phyloP scores from a whole-genome alignment of 2,113 vertebrate genomes.

The Xyrauchen texanus region DNA sequence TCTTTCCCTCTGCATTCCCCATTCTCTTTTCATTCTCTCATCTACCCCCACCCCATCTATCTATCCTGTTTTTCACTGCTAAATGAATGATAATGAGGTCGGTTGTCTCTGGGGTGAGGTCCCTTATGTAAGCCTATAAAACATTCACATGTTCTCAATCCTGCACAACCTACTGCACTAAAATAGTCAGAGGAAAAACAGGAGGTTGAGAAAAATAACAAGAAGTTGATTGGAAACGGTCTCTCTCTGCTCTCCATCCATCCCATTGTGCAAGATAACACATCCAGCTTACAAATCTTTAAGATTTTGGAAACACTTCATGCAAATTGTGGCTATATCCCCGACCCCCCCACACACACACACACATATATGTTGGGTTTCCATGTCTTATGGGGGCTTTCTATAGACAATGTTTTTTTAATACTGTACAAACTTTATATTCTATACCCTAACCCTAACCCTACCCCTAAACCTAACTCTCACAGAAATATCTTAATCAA shows the following conservation, averaged over 20 bases:
- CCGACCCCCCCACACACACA: no score
- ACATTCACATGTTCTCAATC: slow-evolving; percentile 44
- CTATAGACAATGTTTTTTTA: no score
- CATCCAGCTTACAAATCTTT: slow-evolving; percentile 44
- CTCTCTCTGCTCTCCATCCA: not conserved
- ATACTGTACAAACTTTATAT: no score
- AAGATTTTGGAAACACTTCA: slow-evolving; percentile 40
- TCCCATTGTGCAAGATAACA: slow-evolving; percentile 38
- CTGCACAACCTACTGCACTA: slow-evolving; percentile 37
- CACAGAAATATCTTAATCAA: no score
- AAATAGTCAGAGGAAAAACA: slow-evolving; percentile 30
- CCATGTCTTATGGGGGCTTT: no score
- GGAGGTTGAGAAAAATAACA: slow-evolving; percentile 22
- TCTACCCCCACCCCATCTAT: slow-evolving; percentile 28
- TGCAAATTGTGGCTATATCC: slow-evolving; percentile 38
- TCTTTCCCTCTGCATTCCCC: slow-evolving; percentile 25
- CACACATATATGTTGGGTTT: no score
- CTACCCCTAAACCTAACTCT: no score
- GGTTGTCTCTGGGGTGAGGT: slow-evolving; percentile 40
- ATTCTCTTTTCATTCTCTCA: slow-evolving; percentile 34
- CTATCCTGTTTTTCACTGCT: slow-evolving; percentile 25
- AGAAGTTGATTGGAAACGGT: slow-evolving; percentile 32
- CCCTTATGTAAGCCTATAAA: slow-evolving; percentile 48
- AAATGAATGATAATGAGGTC: slow-evolving; percentile 51
- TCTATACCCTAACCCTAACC: no score